Conservation (phyloP, 2,113 vertebrate species). For the Cryptomyrus ogoouensis region DNA sequence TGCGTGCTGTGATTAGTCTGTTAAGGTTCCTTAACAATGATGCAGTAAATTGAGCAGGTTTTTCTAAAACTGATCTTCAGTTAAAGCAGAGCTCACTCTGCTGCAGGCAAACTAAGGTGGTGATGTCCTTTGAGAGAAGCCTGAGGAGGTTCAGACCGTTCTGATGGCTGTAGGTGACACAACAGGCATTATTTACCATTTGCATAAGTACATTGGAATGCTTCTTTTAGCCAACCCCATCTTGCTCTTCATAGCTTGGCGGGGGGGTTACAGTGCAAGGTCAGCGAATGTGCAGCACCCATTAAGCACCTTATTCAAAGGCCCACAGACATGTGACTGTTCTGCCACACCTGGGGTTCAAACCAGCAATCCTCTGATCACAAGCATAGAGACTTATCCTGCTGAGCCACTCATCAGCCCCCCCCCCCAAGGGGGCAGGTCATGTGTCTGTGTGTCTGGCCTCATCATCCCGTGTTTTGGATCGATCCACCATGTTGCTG, state of each 20-base stretch:
- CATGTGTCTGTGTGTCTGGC: slow-evolving; percentile 37
- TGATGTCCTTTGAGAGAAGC: slow-evolving; percentile 28
- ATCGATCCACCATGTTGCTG: neutral
- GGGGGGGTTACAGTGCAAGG: too few species aligned
- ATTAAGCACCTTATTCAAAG: too few species aligned
- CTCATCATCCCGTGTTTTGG: neutral
- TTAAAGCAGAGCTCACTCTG: slow-evolving; percentile 41
- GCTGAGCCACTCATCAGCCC: too few species aligned
- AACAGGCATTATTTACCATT: too few species aligned
- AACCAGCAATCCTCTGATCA: too few species aligned
- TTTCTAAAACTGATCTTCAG: slow-evolving; percentile 17
- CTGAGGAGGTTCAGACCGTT: slow-evolving; percentile 52
- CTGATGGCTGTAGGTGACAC: slow-evolving; percentile 60
- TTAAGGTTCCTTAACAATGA: neutral
- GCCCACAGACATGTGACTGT: too few species aligned
- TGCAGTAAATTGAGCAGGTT: neutral
- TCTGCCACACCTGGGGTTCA: too few species aligned
- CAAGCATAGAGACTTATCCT: too few species aligned
- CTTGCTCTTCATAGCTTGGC: too few species aligned
- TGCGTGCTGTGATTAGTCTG: neutral
- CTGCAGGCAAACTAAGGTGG: slow-evolving; percentile 47
- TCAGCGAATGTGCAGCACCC: too few species aligned
- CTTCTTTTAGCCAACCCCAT: too few species aligned
- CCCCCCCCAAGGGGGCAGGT: slow-evolving; percentile 23
- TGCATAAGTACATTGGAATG: too few species aligned